A percentile compares a stretch with the other conserved stretches of the same genome.
These are phyloP conservation scores for Colinus virginianus DNA, from an alignment of 2,113 vertebrate species.

Conservation along the genomic window DNA sequence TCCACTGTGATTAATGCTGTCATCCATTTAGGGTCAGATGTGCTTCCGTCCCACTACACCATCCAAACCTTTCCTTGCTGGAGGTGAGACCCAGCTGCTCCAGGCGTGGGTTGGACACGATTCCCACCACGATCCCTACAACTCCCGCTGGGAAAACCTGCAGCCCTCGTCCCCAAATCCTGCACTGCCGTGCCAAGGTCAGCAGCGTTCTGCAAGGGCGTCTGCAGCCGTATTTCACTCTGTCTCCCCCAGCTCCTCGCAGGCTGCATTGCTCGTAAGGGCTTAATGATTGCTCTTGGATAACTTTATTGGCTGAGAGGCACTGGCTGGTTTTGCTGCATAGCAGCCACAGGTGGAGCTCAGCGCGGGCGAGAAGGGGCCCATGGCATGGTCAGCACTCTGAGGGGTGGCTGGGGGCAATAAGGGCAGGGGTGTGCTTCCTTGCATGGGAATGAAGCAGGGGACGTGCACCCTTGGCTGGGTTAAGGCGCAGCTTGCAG, in stretches of 20 bases:
- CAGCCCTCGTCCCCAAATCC: rapidly evolving
- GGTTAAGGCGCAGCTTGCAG: background rate
- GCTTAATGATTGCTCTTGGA: conserved; percentile 46
- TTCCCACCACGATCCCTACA: background rate
- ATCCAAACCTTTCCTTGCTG: background rate
- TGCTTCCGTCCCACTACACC: background rate
- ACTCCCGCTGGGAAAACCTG: rapidly evolving
- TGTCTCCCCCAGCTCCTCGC: background rate
- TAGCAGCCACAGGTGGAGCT: background rate
- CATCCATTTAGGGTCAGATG: rapidly evolving
- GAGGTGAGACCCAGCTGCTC: background rate
- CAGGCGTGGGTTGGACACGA: rapidly evolving
- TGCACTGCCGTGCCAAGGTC: background rate
- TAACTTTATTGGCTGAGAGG: conserved; percentile 50
- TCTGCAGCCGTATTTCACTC: background rate
- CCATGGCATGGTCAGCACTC: rapidly evolving
- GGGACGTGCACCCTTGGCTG: background rate
- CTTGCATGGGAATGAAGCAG: background rate
- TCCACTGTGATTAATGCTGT: background rate
- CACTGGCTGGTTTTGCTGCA: conserved; percentile 40
- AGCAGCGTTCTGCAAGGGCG: background rate
- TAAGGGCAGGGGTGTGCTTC: background rate
- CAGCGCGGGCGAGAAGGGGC: rapidly evolving
- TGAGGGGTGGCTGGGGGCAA: rapidly evolving
- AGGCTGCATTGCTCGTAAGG: conserved; percentile 21